A percentile compares a stretch with the other conserved stretches of the same genome.
phyloP scores from a whole-genome alignment of 2,797 vertebrate genomes.

The Staurois parvus region DNA sequence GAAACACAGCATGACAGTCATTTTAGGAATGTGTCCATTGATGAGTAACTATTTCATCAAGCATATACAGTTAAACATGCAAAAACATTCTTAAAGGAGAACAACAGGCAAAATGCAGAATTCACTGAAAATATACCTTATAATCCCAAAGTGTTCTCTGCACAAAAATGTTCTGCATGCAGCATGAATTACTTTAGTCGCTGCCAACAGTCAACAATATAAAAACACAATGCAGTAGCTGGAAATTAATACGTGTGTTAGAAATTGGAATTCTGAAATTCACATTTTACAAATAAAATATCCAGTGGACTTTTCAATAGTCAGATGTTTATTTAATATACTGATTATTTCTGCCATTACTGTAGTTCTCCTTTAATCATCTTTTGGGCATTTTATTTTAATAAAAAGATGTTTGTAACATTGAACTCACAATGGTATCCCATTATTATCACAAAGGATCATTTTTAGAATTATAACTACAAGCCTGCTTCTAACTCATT shows the following conservation, averaged over 20 bases:
- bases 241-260: too few species aligned
- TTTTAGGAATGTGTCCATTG: constrained; percentile 29
- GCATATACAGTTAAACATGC: background rate
- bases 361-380: background rate
- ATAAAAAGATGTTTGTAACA: background rate
- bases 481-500: constrained; percentile 12
- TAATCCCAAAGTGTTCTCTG: background rate
- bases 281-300: background rate
- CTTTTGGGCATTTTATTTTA: background rate
- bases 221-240: too few species aligned
- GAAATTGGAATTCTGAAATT: background rate
- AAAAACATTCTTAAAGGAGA: background rate
- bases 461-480: background rate
- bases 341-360: background rate
- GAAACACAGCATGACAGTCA: constrained; percentile 52
- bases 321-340: background rate
- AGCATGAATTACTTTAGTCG: background rate
- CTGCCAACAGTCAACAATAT: too few species aligned
- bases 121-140: background rate
- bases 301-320: background rate
- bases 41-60: background rate
- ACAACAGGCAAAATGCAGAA: background rate
- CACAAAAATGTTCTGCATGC: background rate
- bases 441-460: constrained; percentile 11
- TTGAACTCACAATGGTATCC: background rate